A percentile compares a stretch with the other conserved stretches of the same genome.
Evolutionary conservation across 1,140 invertebrate genomes (phyloP).

Genomic region (Lanistes nyassanus): DNA sequence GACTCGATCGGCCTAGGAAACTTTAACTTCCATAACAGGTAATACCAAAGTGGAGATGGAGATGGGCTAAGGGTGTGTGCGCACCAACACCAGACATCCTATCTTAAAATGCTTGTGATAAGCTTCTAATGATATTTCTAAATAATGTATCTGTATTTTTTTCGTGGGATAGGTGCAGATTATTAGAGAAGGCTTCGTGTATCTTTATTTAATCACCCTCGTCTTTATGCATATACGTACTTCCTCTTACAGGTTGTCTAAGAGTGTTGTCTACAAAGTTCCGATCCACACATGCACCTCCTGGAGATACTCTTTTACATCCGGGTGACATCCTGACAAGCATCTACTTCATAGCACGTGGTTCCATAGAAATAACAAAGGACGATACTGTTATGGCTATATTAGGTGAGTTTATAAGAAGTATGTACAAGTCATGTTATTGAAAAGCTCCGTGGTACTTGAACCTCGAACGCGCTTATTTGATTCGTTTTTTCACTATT

Average conservation of each 20-base stretch:
- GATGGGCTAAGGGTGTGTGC: too few species aligned
- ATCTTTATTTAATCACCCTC: too few species aligned
- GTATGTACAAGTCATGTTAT: too few species aligned
- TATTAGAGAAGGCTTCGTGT: too few species aligned
- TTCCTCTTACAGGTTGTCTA: slow-evolving; percentile 53
- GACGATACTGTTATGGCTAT: slow-evolving; percentile 63
- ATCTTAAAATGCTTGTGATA: too few species aligned
- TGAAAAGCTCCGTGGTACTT: too few species aligned
- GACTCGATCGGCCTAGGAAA: too few species aligned
- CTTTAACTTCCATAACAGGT: too few species aligned
- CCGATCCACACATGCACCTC: slow-evolving; percentile 64
- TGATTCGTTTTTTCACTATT: neutral
- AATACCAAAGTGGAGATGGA: too few species aligned
- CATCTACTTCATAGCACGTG: slow-evolving; percentile 65
- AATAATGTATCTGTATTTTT: slow-evolving; percentile 6
- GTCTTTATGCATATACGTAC: slow-evolving; percentile 11
- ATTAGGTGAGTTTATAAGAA: slow-evolving; percentile 48
- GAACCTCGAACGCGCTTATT: too few species aligned
- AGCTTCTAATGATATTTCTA: neutral
- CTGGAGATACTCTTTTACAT: slow-evolving; percentile 64
- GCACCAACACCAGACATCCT: too few species aligned
- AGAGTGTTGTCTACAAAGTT: slow-evolving; percentile 63
- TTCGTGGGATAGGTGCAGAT: too few species aligned
- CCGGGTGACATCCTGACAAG: slow-evolving; percentile 62
- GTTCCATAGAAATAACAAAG: slow-evolving; percentile 64